Base-by-base conservation (phyloP, 2,888 invertebrate species). In the Andrena bucephala region DNA sequence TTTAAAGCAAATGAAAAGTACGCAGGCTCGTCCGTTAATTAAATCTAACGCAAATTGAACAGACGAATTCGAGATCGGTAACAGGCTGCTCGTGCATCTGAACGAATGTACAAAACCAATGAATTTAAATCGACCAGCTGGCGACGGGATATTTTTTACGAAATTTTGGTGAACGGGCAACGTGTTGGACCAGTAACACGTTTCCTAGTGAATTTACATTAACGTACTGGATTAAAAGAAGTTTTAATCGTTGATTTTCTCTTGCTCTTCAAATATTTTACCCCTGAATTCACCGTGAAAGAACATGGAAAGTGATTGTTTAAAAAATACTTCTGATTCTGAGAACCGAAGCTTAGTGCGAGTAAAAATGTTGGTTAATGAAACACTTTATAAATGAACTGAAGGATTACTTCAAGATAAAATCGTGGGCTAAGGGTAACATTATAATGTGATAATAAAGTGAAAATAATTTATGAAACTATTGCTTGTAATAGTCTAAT, bases 71-170 rank as follows among this genome's bases (percentile, higher is more conserved):
- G 48, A 36, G n/a, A 31, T 27, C 20, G 20, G 42, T 31, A 54
- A 24, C 60, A 42, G 31, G n/a, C n/a, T 29, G 33, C 27, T 6
- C 5, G 36, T 24, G 29, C 36, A 10, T 36, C 36, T 29, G 27
- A 54, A 69, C 69, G 68, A 79, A 79, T 79, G 57, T 77, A 63
- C 57, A 50, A 79, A 79, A 77, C 13, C 69, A 65, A 63, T 79
- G 77, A 65, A 79, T 77, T 79, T 65, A 67, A 75, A 75, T 73
- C 27, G 27, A 29, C 6, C n/a, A n/a, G 6, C 4, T 54, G 16
- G 36, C 27, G 29, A 48, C 59, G 54, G 54, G 48, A 60, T 24
- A 27, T 24, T 60, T 70, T 70, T 13, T 48, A 29, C 57, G 6
- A 6, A 29, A 50, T 16, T 65, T 65, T 65, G 65, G 7, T 7